A percentile compares a stretch with the other conserved stretches of the same genome.
Evolutionary conservation across 2,888 invertebrate species (phyloP).

Genomic region (Schizaphis graminum): DNA sequence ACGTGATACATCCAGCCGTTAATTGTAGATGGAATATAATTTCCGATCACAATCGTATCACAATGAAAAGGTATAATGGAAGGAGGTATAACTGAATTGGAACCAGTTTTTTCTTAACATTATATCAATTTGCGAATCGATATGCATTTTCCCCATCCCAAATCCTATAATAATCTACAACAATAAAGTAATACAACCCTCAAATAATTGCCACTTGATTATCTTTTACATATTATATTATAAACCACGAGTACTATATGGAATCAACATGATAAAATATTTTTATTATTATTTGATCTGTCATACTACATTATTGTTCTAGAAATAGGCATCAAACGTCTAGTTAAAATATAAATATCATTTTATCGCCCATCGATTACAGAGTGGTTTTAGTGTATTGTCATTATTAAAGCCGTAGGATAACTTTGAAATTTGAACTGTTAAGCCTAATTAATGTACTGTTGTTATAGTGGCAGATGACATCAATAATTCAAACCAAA

Average conservation of each 20-base stretch:
- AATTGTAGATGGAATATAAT: slow-evolving; percentile 56
- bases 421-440: not conserved
- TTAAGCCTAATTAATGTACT: not conserved
- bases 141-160: not conserved
- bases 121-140: not conserved
- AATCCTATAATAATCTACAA: not conserved
- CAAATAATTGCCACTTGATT: not conserved
- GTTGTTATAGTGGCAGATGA: not conserved
- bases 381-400: not conserved
- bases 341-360: not conserved
- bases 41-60: slow-evolving; percentile 54
- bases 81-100: not conserved
- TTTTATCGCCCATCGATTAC: not conserved
- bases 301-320: not conserved
- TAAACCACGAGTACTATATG: not conserved
- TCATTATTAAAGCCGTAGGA: not conserved
- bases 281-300: not conserved
- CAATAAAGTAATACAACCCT: not conserved
- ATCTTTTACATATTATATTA: not conserved
- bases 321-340: not conserved
- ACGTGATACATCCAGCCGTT: slow-evolving; percentile 49
- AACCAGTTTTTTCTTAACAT: slow-evolving; percentile 44
- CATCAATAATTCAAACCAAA: not conserved
- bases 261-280: not conserved
- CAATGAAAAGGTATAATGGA: not conserved